A percentile compares a stretch with the other conserved stretches of the same genome.
phyloP scores from a whole-genome alignment of 1,140 invertebrate species.

The Gryllus bimaculatus region DNA sequence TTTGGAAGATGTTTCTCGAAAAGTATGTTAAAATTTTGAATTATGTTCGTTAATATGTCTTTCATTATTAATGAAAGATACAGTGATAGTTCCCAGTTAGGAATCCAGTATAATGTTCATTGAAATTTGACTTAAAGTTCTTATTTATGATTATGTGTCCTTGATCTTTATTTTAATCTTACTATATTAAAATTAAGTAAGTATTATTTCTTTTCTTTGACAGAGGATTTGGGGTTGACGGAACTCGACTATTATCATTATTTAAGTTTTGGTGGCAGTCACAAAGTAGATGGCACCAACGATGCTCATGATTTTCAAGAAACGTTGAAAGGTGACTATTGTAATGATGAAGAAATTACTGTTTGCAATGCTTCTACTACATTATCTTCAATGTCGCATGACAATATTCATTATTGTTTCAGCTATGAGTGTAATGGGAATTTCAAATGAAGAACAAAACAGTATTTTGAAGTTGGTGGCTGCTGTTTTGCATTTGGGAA shows the following conservation, averaged over 20 bases:
- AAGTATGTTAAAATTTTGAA: too few relatives aligned
- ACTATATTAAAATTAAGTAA: not conserved
- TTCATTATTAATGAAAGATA: too few relatives aligned
- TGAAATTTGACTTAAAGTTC: not conserved
- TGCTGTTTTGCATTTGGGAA: slow-evolving; percentile 61
- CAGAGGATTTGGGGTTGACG: slow-evolving; percentile 48
- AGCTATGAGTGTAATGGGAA: slow-evolving; percentile 62
- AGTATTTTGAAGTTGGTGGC: slow-evolving; percentile 54
- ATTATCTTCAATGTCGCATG: not conserved
- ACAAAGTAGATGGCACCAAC: slow-evolving; percentile 56
- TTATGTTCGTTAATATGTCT: too few relatives aligned
- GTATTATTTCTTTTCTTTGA: not conserved
- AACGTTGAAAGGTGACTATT: slow-evolving; percentile 45
- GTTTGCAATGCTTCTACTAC: too few relatives aligned
- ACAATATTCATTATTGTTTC: slow-evolving; percentile 25
- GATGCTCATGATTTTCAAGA: slow-evolving; percentile 61
- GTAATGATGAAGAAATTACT: not conserved
- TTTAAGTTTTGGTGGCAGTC: slow-evolving; percentile 52
- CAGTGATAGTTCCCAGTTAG: too few relatives aligned
- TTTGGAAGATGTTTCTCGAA: too few relatives aligned
- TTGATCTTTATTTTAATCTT: not conserved
- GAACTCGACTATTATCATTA: slow-evolving; percentile 55
- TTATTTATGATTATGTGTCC: not conserved
- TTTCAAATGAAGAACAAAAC: slow-evolving; percentile 43
- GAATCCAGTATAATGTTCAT: not conserved